phyloP scores from a whole-genome alignment of 2,113 vertebrate species.

The Dicaeum eximium region DNA sequence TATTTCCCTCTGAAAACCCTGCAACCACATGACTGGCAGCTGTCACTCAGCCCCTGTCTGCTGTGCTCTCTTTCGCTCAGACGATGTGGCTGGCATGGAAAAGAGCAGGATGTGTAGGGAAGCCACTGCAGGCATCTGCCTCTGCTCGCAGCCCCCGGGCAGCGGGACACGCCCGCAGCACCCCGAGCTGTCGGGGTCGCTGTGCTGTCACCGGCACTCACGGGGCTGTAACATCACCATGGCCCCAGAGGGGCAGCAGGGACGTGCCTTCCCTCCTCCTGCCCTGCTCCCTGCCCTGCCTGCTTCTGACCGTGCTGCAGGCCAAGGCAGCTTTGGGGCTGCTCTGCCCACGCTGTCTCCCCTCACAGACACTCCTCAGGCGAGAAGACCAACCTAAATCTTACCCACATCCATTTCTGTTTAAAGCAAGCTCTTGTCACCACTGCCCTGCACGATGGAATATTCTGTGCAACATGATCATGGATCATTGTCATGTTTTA shows the following conservation, averaged over 20 bases:
- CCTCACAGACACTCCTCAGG: neutral
- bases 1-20: neutral
- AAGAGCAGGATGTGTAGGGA: conserved; percentile 14
- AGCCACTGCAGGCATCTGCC: neutral
- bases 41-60: conserved; percentile 7
- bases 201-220: neutral
- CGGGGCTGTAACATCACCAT: neutral
- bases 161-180: neutral
- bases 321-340: neutral
- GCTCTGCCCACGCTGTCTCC: neutral
- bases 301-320: neutral
- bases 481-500: neutral
- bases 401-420: neutral
- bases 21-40: neutral
- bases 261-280: neutral
- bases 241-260: neutral
- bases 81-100: neutral
- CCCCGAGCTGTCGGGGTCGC: neutral
- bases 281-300: neutral
- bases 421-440: neutral
- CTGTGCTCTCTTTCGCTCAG: neutral
- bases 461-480: neutral
- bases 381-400: neutral
- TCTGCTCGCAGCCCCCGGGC: neutral
- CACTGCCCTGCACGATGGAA: neutral